A percentile compares a stretch with the other conserved stretches of the same genome.
Evolutionary conservation across 2,888 invertebrate species (phyloP).

Genomic region (Melanotus villosus): DNA sequence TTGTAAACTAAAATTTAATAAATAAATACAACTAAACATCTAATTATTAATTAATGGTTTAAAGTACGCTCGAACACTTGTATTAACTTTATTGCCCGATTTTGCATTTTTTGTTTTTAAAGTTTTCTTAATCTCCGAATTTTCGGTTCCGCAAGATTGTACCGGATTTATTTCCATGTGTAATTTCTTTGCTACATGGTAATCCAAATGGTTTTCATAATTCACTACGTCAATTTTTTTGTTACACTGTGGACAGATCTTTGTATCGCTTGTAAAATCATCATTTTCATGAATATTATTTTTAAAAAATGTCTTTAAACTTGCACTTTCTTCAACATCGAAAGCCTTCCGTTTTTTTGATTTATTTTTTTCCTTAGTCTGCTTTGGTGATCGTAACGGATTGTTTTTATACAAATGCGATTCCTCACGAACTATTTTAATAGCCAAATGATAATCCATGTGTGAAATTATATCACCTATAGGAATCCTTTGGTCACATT

Average conservation of each 20-base stretch:
- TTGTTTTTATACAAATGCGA: slow-evolving; percentile 54
- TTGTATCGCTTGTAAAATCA: slow-evolving; percentile 45
- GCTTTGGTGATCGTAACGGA: slow-evolving; percentile 14
- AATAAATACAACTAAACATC: no score
- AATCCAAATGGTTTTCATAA: slow-evolving; percentile 82
- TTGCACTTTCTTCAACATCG: slow-evolving; percentile 37
- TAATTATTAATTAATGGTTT: no score
- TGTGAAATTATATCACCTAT: slow-evolving; percentile 80
- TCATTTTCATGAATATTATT: slow-evolving; percentile 53
- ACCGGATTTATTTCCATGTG: slow-evolving; percentile 75
- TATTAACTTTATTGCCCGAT: background rate
- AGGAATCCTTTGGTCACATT: slow-evolving; percentile 78
- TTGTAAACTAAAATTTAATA: no score
- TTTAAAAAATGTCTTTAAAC: slow-evolving; percentile 51
- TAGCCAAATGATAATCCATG: slow-evolving; percentile 87
- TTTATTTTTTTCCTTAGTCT: slow-evolving; percentile 36
- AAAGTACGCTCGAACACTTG: slow-evolving; percentile 1
- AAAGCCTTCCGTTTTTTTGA: slow-evolving; percentile 40
- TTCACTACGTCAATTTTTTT: slow-evolving; percentile 72
- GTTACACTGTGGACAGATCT: slow-evolving; percentile 77
- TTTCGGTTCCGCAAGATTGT: background rate
- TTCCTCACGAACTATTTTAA: slow-evolving; percentile 62
- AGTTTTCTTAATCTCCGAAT: background rate
- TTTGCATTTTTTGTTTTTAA: background rate
- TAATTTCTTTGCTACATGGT: slow-evolving; percentile 86